Base-by-base conservation (phyloP, 2,888 invertebrate species). In the Phasia obesa region DNA sequence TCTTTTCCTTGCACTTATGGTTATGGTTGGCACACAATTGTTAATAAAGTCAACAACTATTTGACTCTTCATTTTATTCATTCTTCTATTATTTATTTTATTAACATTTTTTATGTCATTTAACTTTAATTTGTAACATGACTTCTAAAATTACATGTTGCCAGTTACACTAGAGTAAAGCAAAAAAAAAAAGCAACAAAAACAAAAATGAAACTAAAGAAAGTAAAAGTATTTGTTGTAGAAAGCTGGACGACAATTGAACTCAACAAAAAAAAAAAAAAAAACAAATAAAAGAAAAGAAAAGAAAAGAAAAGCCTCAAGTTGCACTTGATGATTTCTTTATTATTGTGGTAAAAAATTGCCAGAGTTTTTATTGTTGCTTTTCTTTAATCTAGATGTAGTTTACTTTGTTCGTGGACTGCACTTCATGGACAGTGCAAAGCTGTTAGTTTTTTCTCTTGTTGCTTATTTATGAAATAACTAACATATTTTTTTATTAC, bases 271-370 rank as follows among this genome's bases (percentile, higher is more conserved):
- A n/a, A n/a, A n/a, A n/a, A n/a, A n/a, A n/a, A n/a, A n/a, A n/a
- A n/a, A n/a, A n/a, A n/a, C n/a, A n/a, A n/a, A n/a, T n/a, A n/a
- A n/a, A n/a, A n/a, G n/a, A n/a, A n/a, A n/a, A n/a, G n/a, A n/a
- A n/a, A n/a, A n/a, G n/a, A n/a, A n/a, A 35, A 35, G 35, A 35
- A 35, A 35, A 77, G 44, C 57, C 31, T 69, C 57, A 53, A 73
- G 78, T 69, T 69, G 74, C 79, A 78, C 69, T 70, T 64, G 57
- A 57, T 57, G 69, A 82, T 74, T 73, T 82, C 49, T 42, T 59
- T 67, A 15, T 38, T 75, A 7, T 19, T 67, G 19, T 25, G n/a
- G 19, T 6, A 49, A n/a, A 75, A 67, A 75, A 67, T 35, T 47
- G 27, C 31, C 31, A 15, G 13, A 0, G 0, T 53, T 64, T 15